Base-by-base conservation (phyloP, 2,888 invertebrate genomes). In the Tipula lateralis region DNA sequence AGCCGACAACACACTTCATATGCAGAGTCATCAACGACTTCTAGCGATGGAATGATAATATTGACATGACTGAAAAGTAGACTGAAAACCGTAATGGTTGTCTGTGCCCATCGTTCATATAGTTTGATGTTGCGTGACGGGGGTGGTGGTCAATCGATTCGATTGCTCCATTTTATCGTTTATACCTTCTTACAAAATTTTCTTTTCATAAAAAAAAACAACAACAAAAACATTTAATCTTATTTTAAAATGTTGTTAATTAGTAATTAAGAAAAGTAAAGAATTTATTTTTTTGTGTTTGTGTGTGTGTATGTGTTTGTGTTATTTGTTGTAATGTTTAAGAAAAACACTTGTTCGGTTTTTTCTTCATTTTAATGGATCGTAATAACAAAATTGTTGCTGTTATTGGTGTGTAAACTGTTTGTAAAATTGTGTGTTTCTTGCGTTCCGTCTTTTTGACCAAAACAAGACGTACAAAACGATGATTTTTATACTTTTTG, bases 171-270 rank as follows among this genome's bases (percentile, higher is more conserved):
- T 66, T 66, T 24, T 66, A 24, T 24, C 24, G 9, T 24, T 24
- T 66, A 1, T 66, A 66, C 7, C 66, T 66, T 66, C 9, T 12
- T 24, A 66, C 6, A 50, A 66, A 66, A 66, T 66, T 66, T 66
- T 66, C 66, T 24, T 66, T 66, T 19, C 50, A 50, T 5, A 9
- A 66, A 66, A 2, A 66, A 24, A 66, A 66, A 66, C 19, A 0
- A 0, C 24, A 66, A 24, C 66, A 66, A 66, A 7, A 66, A 24
- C 9, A 9, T 9, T 66, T 66, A 66, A 66, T 66, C 66, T 66
- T 66, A 66, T 24, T 66, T 66, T 66, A 66, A 66, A 66, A 66
- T 66, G 66, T 66, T 66, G 66, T 66, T 66, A 66, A 66, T 66
- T 24, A 66, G 66, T 66, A 66, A 66, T 66, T 66, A 66, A 66